A percentile compares a stretch with the other conserved stretches of the same genome.
These are phyloP conservation scores for Dusona sp. DNA, from an alignment of 2,888 invertebrate genomes.

Conservation along the genomic window DNA sequence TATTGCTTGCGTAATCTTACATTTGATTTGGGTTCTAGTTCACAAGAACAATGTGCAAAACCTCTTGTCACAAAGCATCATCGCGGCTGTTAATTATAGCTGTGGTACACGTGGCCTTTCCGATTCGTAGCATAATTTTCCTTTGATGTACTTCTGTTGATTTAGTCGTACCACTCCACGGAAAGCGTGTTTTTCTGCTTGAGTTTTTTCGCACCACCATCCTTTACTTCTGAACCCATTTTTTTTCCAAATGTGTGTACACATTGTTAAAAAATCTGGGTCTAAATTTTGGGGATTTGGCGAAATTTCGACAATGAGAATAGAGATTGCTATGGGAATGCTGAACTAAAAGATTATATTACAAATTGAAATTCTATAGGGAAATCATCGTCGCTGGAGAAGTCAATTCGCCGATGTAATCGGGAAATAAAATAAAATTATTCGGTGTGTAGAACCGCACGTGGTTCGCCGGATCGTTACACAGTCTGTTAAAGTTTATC, in stretches of 20 bases:
- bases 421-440: not conserved
- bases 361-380: no score
- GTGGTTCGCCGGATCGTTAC: slow-evolving; percentile 7
- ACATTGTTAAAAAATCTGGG: not conserved
- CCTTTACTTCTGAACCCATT: not conserved
- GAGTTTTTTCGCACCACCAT: slow-evolving; percentile 22
- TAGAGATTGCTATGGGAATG: no score
- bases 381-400: no score
- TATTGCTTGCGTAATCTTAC: no score
- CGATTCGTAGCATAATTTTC: slow-evolving; percentile 67
- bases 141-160: slow-evolving; percentile 74
- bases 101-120: not conserved
- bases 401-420: no score
- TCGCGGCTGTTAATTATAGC: not conserved
- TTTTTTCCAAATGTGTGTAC: slow-evolving; percentile 7
- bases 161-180: slow-evolving; percentile 64
- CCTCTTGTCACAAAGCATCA: not conserved
- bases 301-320: no score
- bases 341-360: no score
- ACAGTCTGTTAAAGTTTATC: slow-evolving; percentile 29
- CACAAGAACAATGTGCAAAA: no score
- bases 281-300: not conserved
- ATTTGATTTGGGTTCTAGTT: no score
- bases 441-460: not conserved
- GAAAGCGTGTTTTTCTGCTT: slow-evolving; percentile 44